Percentiles rank a stretch among this genome's conserved stretches.
Evolutionary conservation across 2,888 invertebrate genomes (phyloP).

Genomic region (Girardia tigrina): DNA sequence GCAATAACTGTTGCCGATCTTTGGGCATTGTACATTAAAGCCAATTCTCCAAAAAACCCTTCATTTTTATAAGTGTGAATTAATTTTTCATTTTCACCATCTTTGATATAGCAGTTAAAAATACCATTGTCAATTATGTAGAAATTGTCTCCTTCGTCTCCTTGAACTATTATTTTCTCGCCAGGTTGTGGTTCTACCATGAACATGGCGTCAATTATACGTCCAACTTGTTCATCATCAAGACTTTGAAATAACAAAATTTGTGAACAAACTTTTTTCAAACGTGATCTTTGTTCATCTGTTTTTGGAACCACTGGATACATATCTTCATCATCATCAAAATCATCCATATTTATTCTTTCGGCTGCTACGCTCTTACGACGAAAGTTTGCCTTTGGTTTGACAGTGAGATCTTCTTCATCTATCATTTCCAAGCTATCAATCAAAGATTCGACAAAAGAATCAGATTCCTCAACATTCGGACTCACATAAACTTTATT

Average conservation of each 20-base stretch:
- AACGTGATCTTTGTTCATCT: neutral
- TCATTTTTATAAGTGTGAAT: conserved; percentile 45
- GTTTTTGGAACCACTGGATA: neutral
- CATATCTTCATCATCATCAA: neutral
- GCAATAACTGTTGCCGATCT: conserved; percentile 48
- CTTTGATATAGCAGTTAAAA: conserved; percentile 43
- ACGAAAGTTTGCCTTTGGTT: neutral
- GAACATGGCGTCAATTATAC: conserved; percentile 51
- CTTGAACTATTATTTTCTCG: conserved; percentile 47
- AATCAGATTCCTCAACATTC: neutral
- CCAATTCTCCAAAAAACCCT: conserved; percentile 50
- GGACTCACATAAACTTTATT: neutral
- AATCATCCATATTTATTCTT: neutral
- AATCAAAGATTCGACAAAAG: conserved; percentile 5
- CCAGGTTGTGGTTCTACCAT: conserved; percentile 44
- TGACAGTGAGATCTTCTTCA: neutral
- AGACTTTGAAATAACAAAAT: conserved; percentile 47
- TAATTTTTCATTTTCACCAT: conserved; percentile 42
- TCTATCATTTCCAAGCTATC: neutral
- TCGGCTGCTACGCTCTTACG: conserved; percentile 1
- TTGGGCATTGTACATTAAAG: conserved; percentile 50
- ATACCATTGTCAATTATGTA: conserved; percentile 50
- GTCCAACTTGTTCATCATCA: conserved; percentile 48
- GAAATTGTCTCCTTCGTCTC: conserved; percentile 51
- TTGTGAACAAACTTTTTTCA: neutral